Evolutionary conservation across 2,113 vertebrate species (phyloP).

Genomic region (Leucopsar rothschildi): DNA sequence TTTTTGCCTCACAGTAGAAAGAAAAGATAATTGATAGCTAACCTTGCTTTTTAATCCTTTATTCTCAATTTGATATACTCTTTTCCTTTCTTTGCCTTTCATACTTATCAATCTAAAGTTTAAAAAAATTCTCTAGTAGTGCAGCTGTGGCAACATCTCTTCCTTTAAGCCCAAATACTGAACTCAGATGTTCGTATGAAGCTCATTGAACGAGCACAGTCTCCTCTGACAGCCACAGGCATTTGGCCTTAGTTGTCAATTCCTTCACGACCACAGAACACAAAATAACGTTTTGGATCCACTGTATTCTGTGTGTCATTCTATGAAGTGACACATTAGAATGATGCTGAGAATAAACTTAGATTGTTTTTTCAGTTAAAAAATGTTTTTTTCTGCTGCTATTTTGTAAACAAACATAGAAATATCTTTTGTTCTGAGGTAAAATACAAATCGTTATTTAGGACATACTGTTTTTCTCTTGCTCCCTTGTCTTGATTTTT

Average conservation of each 20-base stretch:
- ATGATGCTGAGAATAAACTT: neutral
- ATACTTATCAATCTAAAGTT: neutral
- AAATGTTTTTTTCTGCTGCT: neutral
- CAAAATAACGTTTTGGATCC: neutral
- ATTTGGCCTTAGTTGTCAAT: neutral
- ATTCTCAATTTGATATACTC: neutral
- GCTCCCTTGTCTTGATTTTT: neutral
- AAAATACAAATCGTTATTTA: neutral
- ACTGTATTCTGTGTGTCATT: neutral
- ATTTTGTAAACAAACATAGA: neutral
- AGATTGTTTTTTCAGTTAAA: neutral
- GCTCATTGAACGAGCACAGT: neutral
- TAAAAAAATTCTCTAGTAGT: neutral
- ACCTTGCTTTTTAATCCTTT: neutral
- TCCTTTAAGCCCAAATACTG: conserved; percentile 6
- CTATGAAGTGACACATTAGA: neutral
- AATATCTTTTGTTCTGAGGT: neutral
- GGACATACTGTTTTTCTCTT: neutral
- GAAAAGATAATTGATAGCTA: neutral
- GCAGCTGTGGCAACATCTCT: neutral
- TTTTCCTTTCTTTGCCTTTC: neutral
- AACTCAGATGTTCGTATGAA: conserved; percentile 12
- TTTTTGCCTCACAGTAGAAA: neutral
- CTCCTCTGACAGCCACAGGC: conserved; percentile 35
- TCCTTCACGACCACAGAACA: neutral